Evolutionary conservation across 2,113 vertebrate genomes (phyloP).

Genomic region (Antigone vipio): DNA sequence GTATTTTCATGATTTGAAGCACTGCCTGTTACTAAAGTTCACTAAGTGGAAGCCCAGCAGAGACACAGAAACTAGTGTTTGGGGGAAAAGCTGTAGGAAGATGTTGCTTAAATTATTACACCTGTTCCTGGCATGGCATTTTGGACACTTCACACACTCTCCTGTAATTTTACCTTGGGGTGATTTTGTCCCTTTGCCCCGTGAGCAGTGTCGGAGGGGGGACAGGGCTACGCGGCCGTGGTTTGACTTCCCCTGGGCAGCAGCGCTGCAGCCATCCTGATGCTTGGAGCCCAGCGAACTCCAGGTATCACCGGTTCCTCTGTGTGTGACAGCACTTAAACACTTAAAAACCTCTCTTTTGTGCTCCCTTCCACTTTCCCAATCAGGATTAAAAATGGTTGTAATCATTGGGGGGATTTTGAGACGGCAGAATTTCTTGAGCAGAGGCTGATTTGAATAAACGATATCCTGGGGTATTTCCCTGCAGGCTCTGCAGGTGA

Average conservation of each 20-base stretch:
- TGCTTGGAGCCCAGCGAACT: neutral
- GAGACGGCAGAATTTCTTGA: neutral
- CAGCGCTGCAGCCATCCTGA: rapidly evolving
- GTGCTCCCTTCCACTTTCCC: neutral
- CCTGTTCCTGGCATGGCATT: neutral
- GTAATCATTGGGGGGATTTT: neutral
- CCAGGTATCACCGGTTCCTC: neutral
- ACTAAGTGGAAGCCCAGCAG: neutral
- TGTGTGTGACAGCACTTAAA: neutral
- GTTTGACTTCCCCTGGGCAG: neutral
- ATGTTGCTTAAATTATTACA: neutral
- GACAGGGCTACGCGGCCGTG: rapidly evolving
- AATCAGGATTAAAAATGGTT: neutral
- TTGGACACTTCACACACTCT: neutral
- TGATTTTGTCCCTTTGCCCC: neutral
- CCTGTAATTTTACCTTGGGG: neutral
- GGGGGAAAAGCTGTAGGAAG: neutral
- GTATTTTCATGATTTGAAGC: neutral
- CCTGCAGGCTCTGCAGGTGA: neutral
- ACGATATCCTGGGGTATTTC: neutral
- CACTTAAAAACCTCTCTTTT: neutral
- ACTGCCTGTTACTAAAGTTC: neutral
- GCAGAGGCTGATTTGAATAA: neutral
- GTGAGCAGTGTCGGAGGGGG: neutral
- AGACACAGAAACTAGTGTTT: neutral